Percentiles rank a stretch among this genome's conserved stretches.
Conservation (phyloP, 2,113 vertebrate species). For the Hystrix brachyura region DNA sequence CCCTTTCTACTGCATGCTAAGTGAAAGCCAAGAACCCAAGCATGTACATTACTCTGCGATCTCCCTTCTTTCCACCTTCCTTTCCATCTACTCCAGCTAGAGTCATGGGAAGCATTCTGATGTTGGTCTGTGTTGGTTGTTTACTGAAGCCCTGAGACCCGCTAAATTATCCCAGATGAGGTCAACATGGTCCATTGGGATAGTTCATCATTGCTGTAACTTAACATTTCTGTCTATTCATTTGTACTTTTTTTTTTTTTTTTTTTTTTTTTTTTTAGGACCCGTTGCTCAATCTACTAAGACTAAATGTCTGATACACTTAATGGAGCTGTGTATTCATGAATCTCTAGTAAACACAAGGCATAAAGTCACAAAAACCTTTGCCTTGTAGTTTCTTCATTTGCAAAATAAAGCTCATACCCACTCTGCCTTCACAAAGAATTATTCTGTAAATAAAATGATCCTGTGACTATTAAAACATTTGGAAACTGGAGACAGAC, state of each 20-base stretch:
- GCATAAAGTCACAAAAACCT: not conserved
- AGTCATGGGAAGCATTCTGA: not conserved
- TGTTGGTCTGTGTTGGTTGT: not conserved
- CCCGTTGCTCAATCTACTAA: not conserved
- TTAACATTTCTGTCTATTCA: not conserved
- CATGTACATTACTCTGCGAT: not conserved
- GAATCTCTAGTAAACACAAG: not conserved
- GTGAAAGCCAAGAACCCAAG: not conserved
- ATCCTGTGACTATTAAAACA: not conserved
- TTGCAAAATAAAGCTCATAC: slow-evolving; percentile 23
- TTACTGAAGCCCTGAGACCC: not conserved
- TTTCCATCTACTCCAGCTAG: not conserved
- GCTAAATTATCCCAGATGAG: not conserved
- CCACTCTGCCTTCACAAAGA: slow-evolving; percentile 18
- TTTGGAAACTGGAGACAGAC: slow-evolving; percentile 32
- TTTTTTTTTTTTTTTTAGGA: too few relatives aligned
- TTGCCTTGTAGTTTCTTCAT: not conserved
- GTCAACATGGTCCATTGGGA: not conserved
- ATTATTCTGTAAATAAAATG: slow-evolving; percentile 25
- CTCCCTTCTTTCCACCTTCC: not conserved
- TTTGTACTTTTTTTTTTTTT: not conserved
- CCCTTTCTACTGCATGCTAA: not conserved
- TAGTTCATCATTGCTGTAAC: not conserved
- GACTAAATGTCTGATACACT: not conserved
- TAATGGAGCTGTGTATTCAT: not conserved